Evolutionary conservation across 2,888 invertebrate genomes (phyloP).

Genomic region (Sacculina carcini): DNA sequence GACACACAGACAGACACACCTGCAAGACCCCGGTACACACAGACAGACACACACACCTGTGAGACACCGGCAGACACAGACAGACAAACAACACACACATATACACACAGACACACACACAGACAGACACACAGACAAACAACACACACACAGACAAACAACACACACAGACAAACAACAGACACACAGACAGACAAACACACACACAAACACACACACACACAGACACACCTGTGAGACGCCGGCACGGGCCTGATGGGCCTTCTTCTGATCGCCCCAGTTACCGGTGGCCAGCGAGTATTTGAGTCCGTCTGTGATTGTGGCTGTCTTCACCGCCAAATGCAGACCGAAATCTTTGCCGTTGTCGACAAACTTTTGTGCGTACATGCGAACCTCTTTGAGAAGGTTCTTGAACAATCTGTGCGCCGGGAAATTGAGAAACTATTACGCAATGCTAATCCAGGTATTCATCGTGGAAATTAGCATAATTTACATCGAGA

Average conservation of each 20-base stretch:
- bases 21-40: too few relatives aligned
- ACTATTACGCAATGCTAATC: not conserved
- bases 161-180: too few relatives aligned
- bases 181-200: too few relatives aligned
- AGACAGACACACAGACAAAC: too few relatives aligned
- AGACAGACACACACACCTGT: too few relatives aligned
- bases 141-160: too few relatives aligned
- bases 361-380: slow-evolving; percentile 94
- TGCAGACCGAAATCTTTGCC: slow-evolving; percentile 97
- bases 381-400: slow-evolving; percentile 93
- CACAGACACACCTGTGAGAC: slow-evolving; percentile 43
- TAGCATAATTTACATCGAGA: too few relatives aligned
- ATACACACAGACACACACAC: too few relatives aligned
- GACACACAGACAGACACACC: too few relatives aligned
- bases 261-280: slow-evolving; percentile 99
- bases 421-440: slow-evolving; percentile 15
- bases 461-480: too few relatives aligned
- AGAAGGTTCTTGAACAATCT: slow-evolving; percentile 73
- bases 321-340: slow-evolving; percentile 81
- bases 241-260: slow-evolving; percentile 90
- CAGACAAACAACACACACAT: too few relatives aligned
- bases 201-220: not conserved
- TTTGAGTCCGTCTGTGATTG: slow-evolving; percentile 88
- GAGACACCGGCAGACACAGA: not conserved
- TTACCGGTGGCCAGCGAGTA: slow-evolving; percentile 98